Evolutionary conservation across 2,888 invertebrate genomes (phyloP).

Genomic region (Drosophila rellima): DNA sequence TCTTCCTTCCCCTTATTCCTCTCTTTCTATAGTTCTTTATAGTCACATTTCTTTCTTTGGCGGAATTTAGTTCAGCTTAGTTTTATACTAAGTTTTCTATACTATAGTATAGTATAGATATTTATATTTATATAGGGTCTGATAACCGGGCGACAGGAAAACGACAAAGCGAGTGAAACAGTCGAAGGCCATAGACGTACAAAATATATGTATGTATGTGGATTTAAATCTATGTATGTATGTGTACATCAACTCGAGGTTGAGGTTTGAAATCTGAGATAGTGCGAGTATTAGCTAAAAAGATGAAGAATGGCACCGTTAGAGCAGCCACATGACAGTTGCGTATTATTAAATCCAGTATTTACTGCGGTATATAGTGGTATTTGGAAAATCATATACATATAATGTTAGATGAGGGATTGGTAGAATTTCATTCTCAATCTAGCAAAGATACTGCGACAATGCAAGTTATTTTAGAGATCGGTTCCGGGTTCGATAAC

Average conservation of each 20-base stretch:
- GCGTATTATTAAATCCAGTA: background rate
- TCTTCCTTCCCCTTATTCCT: background rate
- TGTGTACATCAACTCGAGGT: constrained; percentile 37
- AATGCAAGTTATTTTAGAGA: background rate
- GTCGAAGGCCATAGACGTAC: constrained; percentile 46
- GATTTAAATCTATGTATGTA: background rate
- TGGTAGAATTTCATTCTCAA: background rate
- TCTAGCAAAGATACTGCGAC: background rate
- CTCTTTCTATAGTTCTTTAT: background rate
- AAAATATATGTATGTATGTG: background rate
- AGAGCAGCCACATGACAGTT: constrained; percentile 22
- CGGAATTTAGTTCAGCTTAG: constrained; percentile 52
- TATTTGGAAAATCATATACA: background rate
- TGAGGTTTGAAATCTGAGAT: constrained; percentile 59
- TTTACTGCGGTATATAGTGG: background rate
- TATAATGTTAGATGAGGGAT: background rate
- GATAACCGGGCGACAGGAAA: constrained; percentile 55
- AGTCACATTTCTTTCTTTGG: constrained; percentile 30
- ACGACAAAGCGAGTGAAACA: constrained; percentile 28
- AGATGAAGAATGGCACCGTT: constrained; percentile 45
- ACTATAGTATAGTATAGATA: constrained; percentile 10
- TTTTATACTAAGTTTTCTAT: constrained; percentile 16
- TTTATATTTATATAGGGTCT: constrained; percentile 25
- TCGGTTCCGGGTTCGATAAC: constrained; percentile 13
- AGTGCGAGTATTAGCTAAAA: constrained; percentile 31